Evolutionary conservation across 1,140 invertebrate genomes (phyloP).

Genomic region (Temnothorax longispinosus): DNA sequence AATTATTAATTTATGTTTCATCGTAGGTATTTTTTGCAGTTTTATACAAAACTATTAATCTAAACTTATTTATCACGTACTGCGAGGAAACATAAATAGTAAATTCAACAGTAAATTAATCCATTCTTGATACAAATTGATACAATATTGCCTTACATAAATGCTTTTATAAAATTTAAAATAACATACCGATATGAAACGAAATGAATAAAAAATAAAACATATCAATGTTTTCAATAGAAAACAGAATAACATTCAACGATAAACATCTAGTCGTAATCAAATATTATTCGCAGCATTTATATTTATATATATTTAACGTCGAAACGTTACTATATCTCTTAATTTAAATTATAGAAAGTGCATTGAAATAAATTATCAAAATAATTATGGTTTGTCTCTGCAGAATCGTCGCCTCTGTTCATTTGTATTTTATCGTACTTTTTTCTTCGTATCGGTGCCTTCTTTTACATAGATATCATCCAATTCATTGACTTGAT

Average conservation of each 20-base stretch:
- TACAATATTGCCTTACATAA: background rate
- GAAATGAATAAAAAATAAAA: background rate
- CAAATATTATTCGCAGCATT: background rate
- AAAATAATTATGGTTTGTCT: slow-evolving; percentile 86
- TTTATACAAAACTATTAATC: background rate
- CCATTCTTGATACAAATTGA: slow-evolving; percentile 43
- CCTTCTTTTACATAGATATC: slow-evolving; percentile 76
- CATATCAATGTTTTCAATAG: background rate
- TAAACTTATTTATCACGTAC: background rate
- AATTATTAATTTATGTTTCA: slow-evolving; percentile 5
- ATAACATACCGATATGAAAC: background rate
- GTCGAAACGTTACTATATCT: background rate
- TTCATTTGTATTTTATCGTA: slow-evolving; percentile 90
- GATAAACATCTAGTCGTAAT: background rate
- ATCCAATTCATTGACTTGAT: slow-evolving; percentile 84
- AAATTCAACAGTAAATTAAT: slow-evolving; percentile 24
- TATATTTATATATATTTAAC: background rate
- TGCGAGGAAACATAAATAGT: slow-evolving; percentile 3
- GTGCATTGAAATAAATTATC: slow-evolving; percentile 3
- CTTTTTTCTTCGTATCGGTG: slow-evolving; percentile 81
- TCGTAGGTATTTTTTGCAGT: background rate
- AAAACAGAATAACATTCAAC: background rate
- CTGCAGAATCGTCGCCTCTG: slow-evolving; percentile 89
- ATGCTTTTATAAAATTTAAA: slow-evolving; percentile 14
- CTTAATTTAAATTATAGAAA: background rate